phyloP scores from a whole-genome alignment of 1,140 invertebrate species.

The Ceratosolen solmsi region DNA sequence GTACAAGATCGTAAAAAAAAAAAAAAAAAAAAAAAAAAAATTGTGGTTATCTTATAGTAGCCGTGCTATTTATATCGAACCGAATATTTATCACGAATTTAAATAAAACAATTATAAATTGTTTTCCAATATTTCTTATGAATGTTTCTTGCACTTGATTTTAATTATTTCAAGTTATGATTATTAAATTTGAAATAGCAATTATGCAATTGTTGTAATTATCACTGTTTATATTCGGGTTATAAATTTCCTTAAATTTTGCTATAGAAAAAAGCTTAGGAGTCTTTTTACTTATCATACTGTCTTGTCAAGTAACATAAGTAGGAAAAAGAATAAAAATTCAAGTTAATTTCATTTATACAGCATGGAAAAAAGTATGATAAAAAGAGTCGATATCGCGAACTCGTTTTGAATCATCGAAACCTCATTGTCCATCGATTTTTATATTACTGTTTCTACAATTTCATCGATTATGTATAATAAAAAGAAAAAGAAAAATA shows the following conservation, averaged over 20 bases:
- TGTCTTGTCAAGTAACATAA: no score
- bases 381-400: background rate
- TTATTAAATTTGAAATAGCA: no score
- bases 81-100: no score
- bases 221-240: no score
- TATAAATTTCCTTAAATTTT: no score
- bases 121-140: no score
- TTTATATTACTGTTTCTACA: slow-evolving; percentile 16
- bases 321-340: background rate
- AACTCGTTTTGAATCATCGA: slow-evolving; percentile 22
- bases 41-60: slow-evolving; percentile 8
- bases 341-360: slow-evolving; percentile 29
- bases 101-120: no score
- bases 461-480: background rate
- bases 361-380: background rate
- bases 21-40: slow-evolving; percentile 8
- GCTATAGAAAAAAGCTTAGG: no score
- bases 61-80: background rate
- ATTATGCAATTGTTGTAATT: no score
- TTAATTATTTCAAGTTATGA: no score
- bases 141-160: no score
- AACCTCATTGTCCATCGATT: background rate
- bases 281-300: no score
- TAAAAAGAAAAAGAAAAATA: slow-evolving; percentile 1
- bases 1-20: slow-evolving; percentile 30